These are phyloP conservation scores for Drosophila melanica DNA, from an alignment of 1,140 invertebrate genomes.

Conservation along the genomic window DNA sequence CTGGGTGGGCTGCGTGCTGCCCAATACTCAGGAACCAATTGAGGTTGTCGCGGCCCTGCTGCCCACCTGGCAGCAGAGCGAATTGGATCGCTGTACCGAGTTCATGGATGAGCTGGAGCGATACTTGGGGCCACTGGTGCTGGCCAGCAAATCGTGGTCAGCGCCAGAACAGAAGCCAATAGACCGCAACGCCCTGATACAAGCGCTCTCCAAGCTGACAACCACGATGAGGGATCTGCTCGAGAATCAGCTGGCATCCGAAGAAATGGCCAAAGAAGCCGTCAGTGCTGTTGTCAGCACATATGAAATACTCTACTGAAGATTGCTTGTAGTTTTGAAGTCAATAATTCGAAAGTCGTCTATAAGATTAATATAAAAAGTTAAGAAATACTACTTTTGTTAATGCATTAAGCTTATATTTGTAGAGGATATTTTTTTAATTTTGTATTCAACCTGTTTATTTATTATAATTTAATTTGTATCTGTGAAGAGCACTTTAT, in stretches of 20 bases:
- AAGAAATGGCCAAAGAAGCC: not conserved
- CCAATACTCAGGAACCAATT: not conserved
- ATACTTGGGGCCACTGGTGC: slow-evolving; percentile 10
- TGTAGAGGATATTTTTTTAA: not conserved
- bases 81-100: not conserved
- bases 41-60: slow-evolving; percentile 14
- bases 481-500: too few relatives aligned
- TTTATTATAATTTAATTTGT: too few relatives aligned
- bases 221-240: not conserved
- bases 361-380: too few relatives aligned
- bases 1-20: slow-evolving; percentile 18
- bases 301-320: not conserved
- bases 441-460: too few relatives aligned
- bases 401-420: not conserved
- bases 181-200: not conserved
- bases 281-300: not conserved
- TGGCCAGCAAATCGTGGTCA: slow-evolving; percentile 5
- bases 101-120: slow-evolving; percentile 11
- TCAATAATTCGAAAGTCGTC: too few relatives aligned
- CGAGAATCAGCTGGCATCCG: not conserved
- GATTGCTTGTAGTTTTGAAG: not conserved
- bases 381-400: too few relatives aligned
- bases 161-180: not conserved
- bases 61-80: not conserved
- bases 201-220: not conserved